phyloP scores from a whole-genome alignment of 1,140 invertebrate genomes.

The Drosophila paulistorum region DNA sequence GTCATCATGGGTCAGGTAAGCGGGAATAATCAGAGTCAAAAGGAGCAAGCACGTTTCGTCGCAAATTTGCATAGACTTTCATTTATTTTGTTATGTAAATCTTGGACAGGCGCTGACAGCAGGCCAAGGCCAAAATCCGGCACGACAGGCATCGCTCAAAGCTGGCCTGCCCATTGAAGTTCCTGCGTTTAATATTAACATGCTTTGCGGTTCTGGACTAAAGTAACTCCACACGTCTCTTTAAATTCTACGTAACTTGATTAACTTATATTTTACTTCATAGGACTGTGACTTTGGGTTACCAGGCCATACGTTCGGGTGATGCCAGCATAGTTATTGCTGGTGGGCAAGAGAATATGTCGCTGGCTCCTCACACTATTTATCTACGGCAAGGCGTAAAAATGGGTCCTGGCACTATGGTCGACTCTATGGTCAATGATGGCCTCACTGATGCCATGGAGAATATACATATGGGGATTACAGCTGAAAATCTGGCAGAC shows the following conservation, averaged over 20 bases:
- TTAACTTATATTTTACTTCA: not conserved
- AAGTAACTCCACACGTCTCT: constrained; percentile 84
- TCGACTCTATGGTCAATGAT: constrained; percentile 90
- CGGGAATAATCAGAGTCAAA: not conserved
- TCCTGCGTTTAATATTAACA: constrained; percentile 91
- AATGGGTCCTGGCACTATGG: constrained; percentile 87
- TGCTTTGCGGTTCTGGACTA: constrained; percentile 94
- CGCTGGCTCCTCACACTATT: constrained; percentile 89
- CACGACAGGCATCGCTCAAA: constrained; percentile 90
- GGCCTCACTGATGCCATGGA: constrained; percentile 92
- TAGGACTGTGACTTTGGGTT: constrained; percentile 88
- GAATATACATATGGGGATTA: constrained; percentile 93
- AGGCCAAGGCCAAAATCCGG: constrained; percentile 93
- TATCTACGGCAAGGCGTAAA: constrained; percentile 88
- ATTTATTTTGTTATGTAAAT: constrained; percentile 55
- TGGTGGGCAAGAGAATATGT: constrained; percentile 95
- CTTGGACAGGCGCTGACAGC: constrained; percentile 86
- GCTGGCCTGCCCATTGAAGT: constrained; percentile 90
- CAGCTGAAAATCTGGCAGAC: constrained; percentile 92
- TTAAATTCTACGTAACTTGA: too few species aligned
- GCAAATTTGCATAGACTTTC: constrained; percentile 12
- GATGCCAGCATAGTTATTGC: constrained; percentile 90
- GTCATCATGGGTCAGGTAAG: constrained; percentile 94
- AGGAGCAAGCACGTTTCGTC: not conserved
- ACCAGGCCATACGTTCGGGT: constrained; percentile 88